These are phyloP conservation scores for Leptinotarsa tumamoca DNA, from an alignment of 2,888 invertebrate species.

Conservation along the genomic window DNA sequence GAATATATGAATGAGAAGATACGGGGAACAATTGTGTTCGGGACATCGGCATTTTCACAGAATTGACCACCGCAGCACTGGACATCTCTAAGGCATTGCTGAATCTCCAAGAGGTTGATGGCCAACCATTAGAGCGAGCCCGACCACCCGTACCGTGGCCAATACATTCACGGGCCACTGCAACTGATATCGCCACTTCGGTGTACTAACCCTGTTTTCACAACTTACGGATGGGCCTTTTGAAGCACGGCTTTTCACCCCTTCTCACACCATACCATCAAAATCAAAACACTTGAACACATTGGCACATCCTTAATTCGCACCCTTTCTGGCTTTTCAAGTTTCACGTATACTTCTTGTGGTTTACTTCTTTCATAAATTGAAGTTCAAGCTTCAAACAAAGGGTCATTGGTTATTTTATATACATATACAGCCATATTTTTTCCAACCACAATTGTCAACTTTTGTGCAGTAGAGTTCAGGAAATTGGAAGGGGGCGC, in stretches of 20 bases:
- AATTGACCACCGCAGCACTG: constrained; percentile 64
- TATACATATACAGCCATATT: constrained; percentile 62
- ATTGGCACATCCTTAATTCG: constrained; percentile 45
- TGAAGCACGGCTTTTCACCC: constrained; percentile 40
- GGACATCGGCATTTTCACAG: constrained; percentile 63
- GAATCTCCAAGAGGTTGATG: constrained; percentile 59
- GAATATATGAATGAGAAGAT: constrained; percentile 63
- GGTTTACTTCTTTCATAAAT: constrained; percentile 55
- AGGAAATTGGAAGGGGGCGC: constrained; percentile 44
- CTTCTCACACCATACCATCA: constrained; percentile 42
- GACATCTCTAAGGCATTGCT: constrained; percentile 62
- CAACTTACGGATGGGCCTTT: constrained; percentile 31
- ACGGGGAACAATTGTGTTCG: constrained; percentile 67
- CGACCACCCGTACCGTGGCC: constrained; percentile 48
- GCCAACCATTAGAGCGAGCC: constrained; percentile 62
- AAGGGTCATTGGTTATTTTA: constrained; percentile 66
- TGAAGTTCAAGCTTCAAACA: constrained; percentile 64
- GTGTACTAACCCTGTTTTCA: constrained; percentile 39
- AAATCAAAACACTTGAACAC: constrained; percentile 42
- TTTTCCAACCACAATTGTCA: constrained; percentile 54
- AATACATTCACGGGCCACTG: constrained; percentile 55
- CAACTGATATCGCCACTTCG: constrained; percentile 47
- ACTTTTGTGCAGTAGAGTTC: constrained; percentile 44
- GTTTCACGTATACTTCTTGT: constrained; percentile 49
- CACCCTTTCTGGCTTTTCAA: constrained; percentile 35